Percentiles rank a stretch among this genome's conserved stretches.
Evolutionary conservation across 2,888 invertebrate species (phyloP).

Genomic region (Lithophane ornitopus): DNA sequence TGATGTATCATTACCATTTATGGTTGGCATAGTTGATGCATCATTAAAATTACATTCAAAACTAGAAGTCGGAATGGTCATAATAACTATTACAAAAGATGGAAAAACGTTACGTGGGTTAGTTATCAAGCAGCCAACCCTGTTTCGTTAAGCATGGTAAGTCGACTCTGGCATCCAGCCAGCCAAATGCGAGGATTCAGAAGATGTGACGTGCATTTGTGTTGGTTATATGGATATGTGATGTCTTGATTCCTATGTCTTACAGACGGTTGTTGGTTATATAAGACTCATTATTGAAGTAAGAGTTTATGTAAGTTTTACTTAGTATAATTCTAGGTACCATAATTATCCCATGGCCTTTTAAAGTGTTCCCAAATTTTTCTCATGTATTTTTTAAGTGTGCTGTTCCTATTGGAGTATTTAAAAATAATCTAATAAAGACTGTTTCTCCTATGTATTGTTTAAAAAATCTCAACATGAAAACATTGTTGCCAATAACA

Average conservation of each 20-base stretch:
- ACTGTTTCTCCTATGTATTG: neutral
- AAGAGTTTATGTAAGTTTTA: neutral
- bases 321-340: neutral
- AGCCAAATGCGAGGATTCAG: slow-evolving; percentile 35
- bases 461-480: neutral
- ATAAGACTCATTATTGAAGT: neutral
- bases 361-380: neutral
- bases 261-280: neutral
- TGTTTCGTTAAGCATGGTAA: slow-evolving; percentile 45
- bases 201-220: slow-evolving; percentile 26
- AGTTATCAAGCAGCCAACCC: slow-evolving; percentile 27
- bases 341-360: neutral
- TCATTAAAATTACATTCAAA: too few species aligned
- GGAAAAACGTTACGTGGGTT: slow-evolving; percentile 18
- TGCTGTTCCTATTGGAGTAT: neutral
- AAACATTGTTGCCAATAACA: neutral
- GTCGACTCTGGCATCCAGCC: slow-evolving; percentile 46
- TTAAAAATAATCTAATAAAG: too few species aligned
- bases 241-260: slow-evolving; percentile 14
- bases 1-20: too few species aligned
- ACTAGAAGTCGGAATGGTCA: slow-evolving; percentile 3
- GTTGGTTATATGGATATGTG: slow-evolving; percentile 18
- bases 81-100: slow-evolving; percentile 20
- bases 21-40: too few species aligned
- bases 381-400: too few species aligned